Base-by-base conservation (phyloP, 2,113 vertebrate species). In the Paramisgurnus dabryanus region DNA sequence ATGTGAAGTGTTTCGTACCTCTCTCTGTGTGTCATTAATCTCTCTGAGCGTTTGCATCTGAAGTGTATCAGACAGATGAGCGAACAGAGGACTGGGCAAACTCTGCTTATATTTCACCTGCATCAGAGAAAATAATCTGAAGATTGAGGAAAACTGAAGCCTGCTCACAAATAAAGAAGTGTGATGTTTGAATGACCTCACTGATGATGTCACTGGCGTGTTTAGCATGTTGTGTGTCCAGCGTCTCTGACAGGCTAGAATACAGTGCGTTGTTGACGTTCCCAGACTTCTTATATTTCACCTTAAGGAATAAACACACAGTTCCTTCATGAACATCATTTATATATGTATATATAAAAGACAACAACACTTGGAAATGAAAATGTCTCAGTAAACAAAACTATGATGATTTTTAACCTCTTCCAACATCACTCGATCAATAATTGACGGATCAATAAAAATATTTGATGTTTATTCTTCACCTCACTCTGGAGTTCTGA, bases 1-100 rank as follows among this genome's bases (percentile, higher is more conserved):
- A 22, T 22, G 22, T 53, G 50, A 13, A 50, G 12, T 4, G 50
- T 64, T 64, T 13, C 12, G 11, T 18, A 91, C 91, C 87, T 93
- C 64, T 1, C 90, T 92, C 83, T 80, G 53, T 1, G 90, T 82
- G 78, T 89, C 79, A 0, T 85, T 79, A 0, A 67, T 87, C 79
- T 96, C 93, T 87, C 90, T 94, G 0, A 95, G 95, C 39, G 95
- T 95, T 12, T 92, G 94, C 5, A 92, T 98, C 80, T 98, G 95
- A 18, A 95, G 86, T 0, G 96, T 98, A 75, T 95, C 94, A 5
- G 96, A 95, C 87, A 98, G 95, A 50, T 88, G 89, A 18, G 94
- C 92, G 87, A 95, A 98, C 13, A 97, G 83, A 74, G 91, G 90
- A 5, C 91, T 93, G 77, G 86, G 89, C 61, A 88, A 88, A 53